Conservation (phyloP, 2,113 vertebrate genomes). For the Emberiza fucata region DNA sequence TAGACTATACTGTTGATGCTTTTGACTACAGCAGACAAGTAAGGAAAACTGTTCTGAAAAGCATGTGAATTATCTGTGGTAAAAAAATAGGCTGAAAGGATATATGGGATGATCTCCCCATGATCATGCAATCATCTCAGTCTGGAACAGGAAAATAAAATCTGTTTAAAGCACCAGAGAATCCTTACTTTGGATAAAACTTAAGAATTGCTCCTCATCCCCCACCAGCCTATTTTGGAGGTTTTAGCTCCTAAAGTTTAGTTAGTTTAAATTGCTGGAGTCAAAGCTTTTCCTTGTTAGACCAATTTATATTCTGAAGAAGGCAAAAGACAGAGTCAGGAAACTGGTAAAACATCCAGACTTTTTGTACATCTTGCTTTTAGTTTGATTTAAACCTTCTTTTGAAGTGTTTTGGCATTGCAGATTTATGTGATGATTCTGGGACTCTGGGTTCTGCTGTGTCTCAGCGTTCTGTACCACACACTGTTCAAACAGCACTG, state of each 20-base stretch:
- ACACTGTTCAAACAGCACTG: background rate
- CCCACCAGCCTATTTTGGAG: background rate
- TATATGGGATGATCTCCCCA: background rate
- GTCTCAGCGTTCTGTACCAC: slow-evolving; percentile 17
- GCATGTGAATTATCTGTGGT: background rate
- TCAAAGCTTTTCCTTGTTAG: background rate
- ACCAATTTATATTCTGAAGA: slow-evolving; percentile 28
- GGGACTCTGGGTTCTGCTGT: slow-evolving; percentile 12
- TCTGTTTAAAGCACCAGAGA: background rate
- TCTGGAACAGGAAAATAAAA: background rate
- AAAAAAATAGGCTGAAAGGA: background rate
- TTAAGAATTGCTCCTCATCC: background rate
- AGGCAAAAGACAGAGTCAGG: background rate
- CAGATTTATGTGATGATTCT: background rate
- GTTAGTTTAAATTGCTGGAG: background rate
- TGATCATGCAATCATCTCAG: background rate
- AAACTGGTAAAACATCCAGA: slow-evolving; percentile 30
- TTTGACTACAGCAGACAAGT: background rate
- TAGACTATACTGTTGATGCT: background rate
- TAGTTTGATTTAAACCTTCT: background rate
- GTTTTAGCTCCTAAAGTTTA: background rate
- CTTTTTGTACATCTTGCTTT: slow-evolving; percentile 11
- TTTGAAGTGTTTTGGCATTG: slow-evolving; percentile 1
- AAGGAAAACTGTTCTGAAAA: background rate
- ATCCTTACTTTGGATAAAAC: background rate